phyloP scores from a whole-genome alignment of 1,140 invertebrate species.

The Amyelois transitella region DNA sequence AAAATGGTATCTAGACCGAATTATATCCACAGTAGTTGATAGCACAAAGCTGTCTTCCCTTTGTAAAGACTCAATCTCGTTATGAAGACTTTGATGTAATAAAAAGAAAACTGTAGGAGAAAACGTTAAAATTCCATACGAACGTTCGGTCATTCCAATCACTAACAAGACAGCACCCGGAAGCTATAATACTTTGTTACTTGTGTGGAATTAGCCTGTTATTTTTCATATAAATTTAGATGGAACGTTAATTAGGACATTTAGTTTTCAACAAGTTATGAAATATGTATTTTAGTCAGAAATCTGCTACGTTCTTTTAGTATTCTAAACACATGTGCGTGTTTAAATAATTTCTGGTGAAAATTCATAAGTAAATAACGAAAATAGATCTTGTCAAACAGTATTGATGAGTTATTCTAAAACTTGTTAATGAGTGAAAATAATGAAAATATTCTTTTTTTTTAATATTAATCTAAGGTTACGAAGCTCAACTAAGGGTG shows the following conservation, averaged over 20 bases:
- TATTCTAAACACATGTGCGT: too few relatives aligned
- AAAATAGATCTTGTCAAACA: too few relatives aligned
- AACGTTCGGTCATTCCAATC: slow-evolving; percentile 48
- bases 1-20: background rate
- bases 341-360: too few relatives aligned
- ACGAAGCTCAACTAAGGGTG: too few relatives aligned
- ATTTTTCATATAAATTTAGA: slow-evolving; percentile 39
- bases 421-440: too few relatives aligned
- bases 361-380: too few relatives aligned
- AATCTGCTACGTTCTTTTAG: background rate
- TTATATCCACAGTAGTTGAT: background rate
- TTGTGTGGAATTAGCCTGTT: slow-evolving; percentile 47
- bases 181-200: slow-evolving; percentile 55
- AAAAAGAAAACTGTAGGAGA: slow-evolving; percentile 43
- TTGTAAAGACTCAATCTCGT: slow-evolving; percentile 26
- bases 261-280: slow-evolving; percentile 21
- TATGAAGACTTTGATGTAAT: slow-evolving; percentile 52
- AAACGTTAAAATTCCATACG: slow-evolving; percentile 50
- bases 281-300: slow-evolving; percentile 26
- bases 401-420: too few relatives aligned
- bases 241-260: slow-evolving; percentile 27
- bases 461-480: too few relatives aligned
- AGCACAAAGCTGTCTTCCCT: background rate
- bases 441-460: too few relatives aligned
- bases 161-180: slow-evolving; percentile 54